Base-by-base conservation (phyloP, 53 echinoderm and acorn worm genomes). In the Antedon mediterranea region DNA sequence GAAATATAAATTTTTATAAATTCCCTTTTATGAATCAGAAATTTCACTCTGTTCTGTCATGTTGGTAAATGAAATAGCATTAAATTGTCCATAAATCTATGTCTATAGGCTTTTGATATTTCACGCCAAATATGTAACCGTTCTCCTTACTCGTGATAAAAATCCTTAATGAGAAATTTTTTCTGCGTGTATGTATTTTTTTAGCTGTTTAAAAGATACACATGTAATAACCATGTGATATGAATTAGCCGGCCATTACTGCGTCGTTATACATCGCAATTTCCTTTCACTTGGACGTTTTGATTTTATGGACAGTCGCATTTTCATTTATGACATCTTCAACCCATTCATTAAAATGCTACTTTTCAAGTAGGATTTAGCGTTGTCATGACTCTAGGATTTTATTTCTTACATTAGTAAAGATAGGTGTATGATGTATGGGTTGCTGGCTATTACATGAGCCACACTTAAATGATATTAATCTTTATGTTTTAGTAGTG, bases 101-200 rank as follows among this genome's bases (percentile, higher is more conserved):
- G 57, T 57, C 57, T 57, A 57, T 57, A 57, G 57, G 57, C 57
- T 57, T 57, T 57, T 57, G 57, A 57, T 57, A 57, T 57, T 57
- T 57, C 57, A 57, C 57, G 57, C 57, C 57, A 57, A 57, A 57
- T 57, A 57, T 57, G 57, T 57, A 57, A 57, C 57, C 7, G 57
- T 57, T 57, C 57, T 57, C 20, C 57, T 57, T 11, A 57, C 57
- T 57, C 57, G 20, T 57, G 57, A 57, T 57, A 8, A 57, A 57
- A 57, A 15, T 57, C 20, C 57, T 23, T 57, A 57, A 57, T 57
- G 57, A 57, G 57, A 57, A 57, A 18, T 13, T 57, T 57, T 57
- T 13, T 57, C 23, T 57, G 15, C 23, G 2, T 23, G 9, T 13
- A 18, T 13, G 1, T 57, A 2, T 57, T 57, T 57, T 11, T 57